These are phyloP conservation scores for Trichonephila clavipes DNA, from an alignment of 1,140 invertebrate species.

Conservation along the genomic window DNA sequence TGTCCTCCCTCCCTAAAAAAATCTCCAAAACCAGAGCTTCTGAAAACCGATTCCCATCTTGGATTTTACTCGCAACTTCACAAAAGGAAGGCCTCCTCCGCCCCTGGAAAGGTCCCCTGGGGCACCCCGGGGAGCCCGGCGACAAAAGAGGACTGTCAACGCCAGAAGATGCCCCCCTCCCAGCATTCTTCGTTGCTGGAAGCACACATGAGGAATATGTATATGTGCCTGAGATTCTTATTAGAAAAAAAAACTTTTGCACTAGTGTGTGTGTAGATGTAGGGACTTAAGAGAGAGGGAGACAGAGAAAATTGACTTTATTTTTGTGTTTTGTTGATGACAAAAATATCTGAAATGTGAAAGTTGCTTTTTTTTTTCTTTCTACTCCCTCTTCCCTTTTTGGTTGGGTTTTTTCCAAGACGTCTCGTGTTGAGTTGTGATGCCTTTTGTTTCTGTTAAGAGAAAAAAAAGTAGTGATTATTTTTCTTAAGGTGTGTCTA, in stretches of 20 bases:
- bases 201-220: neutral
- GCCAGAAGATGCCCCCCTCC: constrained; percentile 30
- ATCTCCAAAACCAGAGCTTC: too few relatives aligned
- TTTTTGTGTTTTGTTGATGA: neutral
- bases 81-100: constrained; percentile 25
- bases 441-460: neutral
- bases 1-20: too few relatives aligned
- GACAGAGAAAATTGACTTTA: neutral
- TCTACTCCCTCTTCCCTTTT: neutral
- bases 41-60: constrained; percentile 51
- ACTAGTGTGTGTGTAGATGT: neutral
- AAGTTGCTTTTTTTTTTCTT: neutral
- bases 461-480: too few relatives aligned
- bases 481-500: too few relatives aligned
- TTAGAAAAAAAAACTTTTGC: neutral
- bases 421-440: neutral
- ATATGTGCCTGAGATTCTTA: neutral
- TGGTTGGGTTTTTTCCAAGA: neutral
- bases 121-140: neutral
- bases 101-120: constrained; percentile 8
- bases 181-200: neutral
- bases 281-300: neutral
- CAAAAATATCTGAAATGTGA: neutral
- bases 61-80: constrained; percentile 45
- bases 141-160: constrained; percentile 41